Conservation (phyloP, 1,140 invertebrate species). For the Leptoteleia sp. region DNA sequence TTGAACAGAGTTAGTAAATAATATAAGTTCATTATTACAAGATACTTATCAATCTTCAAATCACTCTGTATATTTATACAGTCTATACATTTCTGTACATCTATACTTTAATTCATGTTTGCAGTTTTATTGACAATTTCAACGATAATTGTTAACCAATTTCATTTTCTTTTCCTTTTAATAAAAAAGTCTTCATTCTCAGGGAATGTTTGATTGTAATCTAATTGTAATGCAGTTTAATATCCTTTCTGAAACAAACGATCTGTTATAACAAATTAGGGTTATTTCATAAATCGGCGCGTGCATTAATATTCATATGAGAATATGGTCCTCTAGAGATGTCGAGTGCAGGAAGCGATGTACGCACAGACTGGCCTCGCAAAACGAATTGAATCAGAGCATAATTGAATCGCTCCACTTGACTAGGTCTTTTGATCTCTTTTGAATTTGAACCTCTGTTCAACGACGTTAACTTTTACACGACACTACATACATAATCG, state of each 20-base stretch:
- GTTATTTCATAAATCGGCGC: conserved; percentile 62
- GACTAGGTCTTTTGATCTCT: conserved; percentile 74
- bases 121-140: too few relatives aligned
- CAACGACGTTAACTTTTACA: conserved; percentile 67
- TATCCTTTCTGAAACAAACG: conserved; percentile 50
- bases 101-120: too few relatives aligned
- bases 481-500: conserved; percentile 53
- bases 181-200: too few relatives aligned
- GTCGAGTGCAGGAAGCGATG: conserved; percentile 62
- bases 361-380: conserved; percentile 67
- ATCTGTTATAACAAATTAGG: conserved; percentile 55
- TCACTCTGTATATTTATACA: too few relatives aligned
- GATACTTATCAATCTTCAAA: too few relatives aligned
- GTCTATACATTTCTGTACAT: too few relatives aligned
- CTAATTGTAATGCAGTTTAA: too few relatives aligned
- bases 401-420: conserved; percentile 77
- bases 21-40: too few relatives aligned
- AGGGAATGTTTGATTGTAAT: too few relatives aligned
- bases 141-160: too few relatives aligned
- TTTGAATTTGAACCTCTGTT: conserved; percentile 71
- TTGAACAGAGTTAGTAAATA: too few relatives aligned
- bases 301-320: conserved; percentile 68
- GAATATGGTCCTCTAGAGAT: conserved; percentile 65
- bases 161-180: too few relatives aligned
- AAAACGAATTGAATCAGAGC: conserved; percentile 73